Base-by-base conservation (phyloP, 2,888 invertebrate genomes). In the Drosophila meridiana region DNA sequence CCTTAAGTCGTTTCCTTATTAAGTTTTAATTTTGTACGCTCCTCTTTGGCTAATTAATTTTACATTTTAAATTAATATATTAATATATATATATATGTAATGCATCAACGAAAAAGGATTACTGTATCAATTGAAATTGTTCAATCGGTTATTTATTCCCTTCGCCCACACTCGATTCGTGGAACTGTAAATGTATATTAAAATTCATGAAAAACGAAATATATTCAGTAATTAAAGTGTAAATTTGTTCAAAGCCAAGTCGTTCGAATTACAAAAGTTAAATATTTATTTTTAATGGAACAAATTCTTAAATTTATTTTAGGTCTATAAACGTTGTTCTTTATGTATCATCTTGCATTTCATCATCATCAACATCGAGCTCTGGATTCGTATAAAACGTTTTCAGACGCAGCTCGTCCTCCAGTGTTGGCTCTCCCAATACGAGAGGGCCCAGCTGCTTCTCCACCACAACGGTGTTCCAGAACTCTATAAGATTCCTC, bases 401-500 rank as follows among this genome's bases (percentile, higher is more conserved):
- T 28, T 87, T 77, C 5, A 88, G 60, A 4, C 78, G 76, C 26
- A 89, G 56, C 13, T 89, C 82, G 60, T 91, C 92, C n/a, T 92
- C 90, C 20, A 89, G 52, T 0, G 87, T 83, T 9, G 81, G 76
- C 32, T 83, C 80, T 8, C 91, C 91, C 14, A 91, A 61, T 26
- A 91, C 76, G 32, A 91, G 82, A 26, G 92, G 80, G 0, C 93
- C 93, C 40, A 93, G 78, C 48, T 91, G 78, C 6, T 91, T 78
- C 28, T 80, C 79, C 0, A 91, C 90, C 47, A 93, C 71, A 3
- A 91, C 78, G 6, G 76, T 57, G 8, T 77, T 60, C 93, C 93
- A 93, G 59, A 93, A 93, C 3, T 90, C 83, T 6, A 69, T 68
- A 56, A 82, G 79, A 7, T 89, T 74, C 4, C 70, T 76, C 8